These are phyloP conservation scores for Nesoenas mayeri DNA, from an alignment of 2,113 vertebrate species.

Conservation along the genomic window DNA sequence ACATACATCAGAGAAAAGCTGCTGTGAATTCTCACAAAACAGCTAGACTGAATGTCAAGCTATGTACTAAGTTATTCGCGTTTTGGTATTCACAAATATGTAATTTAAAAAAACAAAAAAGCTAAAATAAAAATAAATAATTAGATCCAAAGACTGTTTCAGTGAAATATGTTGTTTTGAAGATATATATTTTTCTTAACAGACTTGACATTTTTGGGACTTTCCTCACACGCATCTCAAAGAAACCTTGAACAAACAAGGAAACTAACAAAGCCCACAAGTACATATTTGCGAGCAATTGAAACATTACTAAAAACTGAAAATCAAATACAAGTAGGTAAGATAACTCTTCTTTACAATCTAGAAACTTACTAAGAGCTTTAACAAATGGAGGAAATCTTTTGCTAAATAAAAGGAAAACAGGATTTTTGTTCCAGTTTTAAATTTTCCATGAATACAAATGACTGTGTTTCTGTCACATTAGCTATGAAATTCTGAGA, in stretches of 20 bases:
- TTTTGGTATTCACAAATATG: neutral
- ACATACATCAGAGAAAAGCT: neutral
- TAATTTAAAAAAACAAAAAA: neutral
- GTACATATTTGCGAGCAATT: neutral
- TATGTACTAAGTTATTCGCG: neutral
- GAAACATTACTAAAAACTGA: neutral
- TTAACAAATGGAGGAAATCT: neutral
- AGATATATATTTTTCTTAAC: neutral
- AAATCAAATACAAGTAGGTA: neutral
- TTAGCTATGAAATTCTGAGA: neutral
- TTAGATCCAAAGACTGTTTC: neutral
- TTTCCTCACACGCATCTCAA: accelerated
- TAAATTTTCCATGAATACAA: neutral
- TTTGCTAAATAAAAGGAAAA: neutral
- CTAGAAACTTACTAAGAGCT: neutral
- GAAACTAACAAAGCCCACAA: neutral
- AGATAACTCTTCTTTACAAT: neutral
- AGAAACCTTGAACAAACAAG: neutral
- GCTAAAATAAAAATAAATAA: neutral
- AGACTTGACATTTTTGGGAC: neutral
- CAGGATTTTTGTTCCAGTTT: neutral
- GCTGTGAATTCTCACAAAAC: neutral
- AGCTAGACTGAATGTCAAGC: neutral
- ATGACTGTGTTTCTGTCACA: neutral
- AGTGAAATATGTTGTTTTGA: neutral